phyloP scores from a whole-genome alignment of 2,113 vertebrate genomes.

The Sinocyclocheilus grahami region DNA sequence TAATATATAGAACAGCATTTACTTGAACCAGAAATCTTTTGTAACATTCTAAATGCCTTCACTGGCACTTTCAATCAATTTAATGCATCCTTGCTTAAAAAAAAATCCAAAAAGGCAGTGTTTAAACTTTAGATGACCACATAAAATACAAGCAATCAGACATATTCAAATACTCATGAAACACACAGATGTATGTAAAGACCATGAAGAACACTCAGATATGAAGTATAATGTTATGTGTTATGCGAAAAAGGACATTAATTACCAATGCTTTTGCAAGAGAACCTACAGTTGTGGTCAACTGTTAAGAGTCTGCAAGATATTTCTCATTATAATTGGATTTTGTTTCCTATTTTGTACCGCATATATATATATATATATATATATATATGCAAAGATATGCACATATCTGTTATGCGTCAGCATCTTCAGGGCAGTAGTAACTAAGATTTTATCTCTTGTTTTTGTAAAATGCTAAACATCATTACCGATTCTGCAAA shows the following conservation, averaged over 20 bases:
- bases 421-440: background rate
- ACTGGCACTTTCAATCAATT: too few species aligned
- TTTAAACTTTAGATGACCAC: background rate
- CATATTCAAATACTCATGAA: background rate
- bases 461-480: slow-evolving; percentile 14
- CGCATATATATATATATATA: background rate
- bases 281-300: background rate
- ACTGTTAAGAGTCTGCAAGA: background rate
- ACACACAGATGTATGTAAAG: slow-evolving; percentile 34
- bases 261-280: background rate
- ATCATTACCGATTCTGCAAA: background rate
- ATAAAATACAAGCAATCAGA: background rate
- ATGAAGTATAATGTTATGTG: background rate
- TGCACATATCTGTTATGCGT: background rate
- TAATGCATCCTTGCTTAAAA: too few species aligned
- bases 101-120: background rate
- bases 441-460: background rate
- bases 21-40: background rate
- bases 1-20: background rate
- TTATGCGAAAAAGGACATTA: background rate
- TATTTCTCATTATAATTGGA: background rate
- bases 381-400: background rate
- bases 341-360: background rate
- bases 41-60: too few species aligned
- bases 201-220: background rate